A percentile compares a stretch with the other conserved stretches of the same genome.
Evolutionary conservation across 2,113 vertebrate species (phyloP).

Genomic region (Notarius lentiginosus): DNA sequence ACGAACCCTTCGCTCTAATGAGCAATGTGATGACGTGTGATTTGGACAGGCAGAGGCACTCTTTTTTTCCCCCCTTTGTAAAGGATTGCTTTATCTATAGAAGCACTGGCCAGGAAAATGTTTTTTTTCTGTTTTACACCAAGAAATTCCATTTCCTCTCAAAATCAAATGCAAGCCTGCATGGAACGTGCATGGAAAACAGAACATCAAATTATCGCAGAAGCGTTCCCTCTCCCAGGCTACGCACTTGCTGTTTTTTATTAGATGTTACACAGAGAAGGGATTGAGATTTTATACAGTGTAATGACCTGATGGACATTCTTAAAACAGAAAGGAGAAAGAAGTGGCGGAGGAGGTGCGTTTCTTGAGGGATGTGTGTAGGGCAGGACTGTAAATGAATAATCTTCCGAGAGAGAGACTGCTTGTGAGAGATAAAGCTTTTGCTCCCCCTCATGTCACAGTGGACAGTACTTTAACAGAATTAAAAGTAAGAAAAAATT

Average conservation of each 20-base stretch:
- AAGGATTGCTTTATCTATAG: constrained; percentile 39
- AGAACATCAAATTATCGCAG: neutral
- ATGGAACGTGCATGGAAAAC: neutral
- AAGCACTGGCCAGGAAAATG: constrained; percentile 6
- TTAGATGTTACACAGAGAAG: neutral
- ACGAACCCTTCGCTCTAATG: constrained; percentile 36
- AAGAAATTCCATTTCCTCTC: constrained; percentile 32
- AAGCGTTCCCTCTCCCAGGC: neutral
- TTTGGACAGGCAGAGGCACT: constrained; percentile 38
- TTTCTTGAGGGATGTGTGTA: constrained; percentile 11
- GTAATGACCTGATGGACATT: constrained; percentile 31
- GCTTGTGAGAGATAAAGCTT: neutral
- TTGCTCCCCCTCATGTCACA: neutral
- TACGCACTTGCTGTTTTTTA: neutral
- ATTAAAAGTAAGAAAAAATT: neutral
- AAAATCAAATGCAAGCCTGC: constrained; percentile 12
- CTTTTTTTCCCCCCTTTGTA: neutral
- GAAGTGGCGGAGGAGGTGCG: neutral
- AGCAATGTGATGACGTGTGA: constrained; percentile 50
- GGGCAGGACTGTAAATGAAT: neutral
- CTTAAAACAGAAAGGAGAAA: constrained; percentile 19
- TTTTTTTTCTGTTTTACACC: constrained; percentile 33
- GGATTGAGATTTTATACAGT: constrained; percentile 3
- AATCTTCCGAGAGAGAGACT: constrained; percentile 3
- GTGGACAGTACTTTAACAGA: neutral